Percentiles rank a stretch among this genome's conserved stretches.
These are phyloP conservation scores for Bombus sibiricus DNA, from an alignment of 1,140 invertebrate species.

Conservation along the genomic window DNA sequence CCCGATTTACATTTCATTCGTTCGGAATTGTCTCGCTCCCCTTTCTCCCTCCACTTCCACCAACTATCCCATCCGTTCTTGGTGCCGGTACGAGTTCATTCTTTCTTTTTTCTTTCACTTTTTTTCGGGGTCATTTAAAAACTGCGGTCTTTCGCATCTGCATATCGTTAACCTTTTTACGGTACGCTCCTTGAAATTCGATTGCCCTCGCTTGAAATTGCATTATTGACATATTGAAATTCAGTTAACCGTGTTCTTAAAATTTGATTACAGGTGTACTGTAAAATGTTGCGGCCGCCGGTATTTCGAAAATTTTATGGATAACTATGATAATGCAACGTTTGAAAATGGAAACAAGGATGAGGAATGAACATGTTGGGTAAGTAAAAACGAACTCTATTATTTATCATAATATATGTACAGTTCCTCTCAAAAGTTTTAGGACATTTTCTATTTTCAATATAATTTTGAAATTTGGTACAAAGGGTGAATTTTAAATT, in stretches of 20 bases:
- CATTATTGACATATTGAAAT: conserved; percentile 50
- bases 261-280: conserved; percentile 16
- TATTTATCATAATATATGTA: background rate
- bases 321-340: background rate
- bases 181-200: conserved; percentile 40
- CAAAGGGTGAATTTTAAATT: background rate
- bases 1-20: conserved; percentile 80
- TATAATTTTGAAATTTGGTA: background rate
- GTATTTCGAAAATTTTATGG: background rate
- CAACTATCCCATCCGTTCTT: background rate
- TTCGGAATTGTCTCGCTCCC: conserved; percentile 67
- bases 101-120: conserved; percentile 55
- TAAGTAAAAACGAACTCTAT: background rate
- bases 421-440: background rate
- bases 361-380: background rate
- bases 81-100: conserved; percentile 27
- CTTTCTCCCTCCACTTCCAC: background rate
- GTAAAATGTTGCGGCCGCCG: background rate
- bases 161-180: conserved; percentile 78
- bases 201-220: conserved; percentile 46
- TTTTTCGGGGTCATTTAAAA: conserved; percentile 73
- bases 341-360: background rate
- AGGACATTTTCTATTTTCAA: background rate
- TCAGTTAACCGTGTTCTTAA: conserved; percentile 29
- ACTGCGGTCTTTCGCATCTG: conserved; percentile 72